phyloP scores from a whole-genome alignment of 2,113 vertebrate species.

The Chaetodon auriga region DNA sequence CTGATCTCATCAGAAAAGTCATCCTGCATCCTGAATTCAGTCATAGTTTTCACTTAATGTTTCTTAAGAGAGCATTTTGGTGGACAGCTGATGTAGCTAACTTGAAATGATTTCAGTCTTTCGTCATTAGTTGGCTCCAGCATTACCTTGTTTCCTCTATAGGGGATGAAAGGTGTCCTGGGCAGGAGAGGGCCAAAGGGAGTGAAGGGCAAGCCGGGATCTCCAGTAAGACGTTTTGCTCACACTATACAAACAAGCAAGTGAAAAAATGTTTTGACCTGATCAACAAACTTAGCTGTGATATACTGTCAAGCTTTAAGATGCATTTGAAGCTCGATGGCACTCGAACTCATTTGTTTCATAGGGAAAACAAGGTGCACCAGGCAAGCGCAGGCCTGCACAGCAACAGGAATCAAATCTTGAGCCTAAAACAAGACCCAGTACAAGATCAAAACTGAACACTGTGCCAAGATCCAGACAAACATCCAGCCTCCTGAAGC shows the following conservation, averaged over 20 bases:
- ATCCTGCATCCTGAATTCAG: background rate
- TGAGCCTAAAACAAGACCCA: background rate
- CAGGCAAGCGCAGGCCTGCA: conserved; percentile 17
- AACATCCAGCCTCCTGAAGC: background rate
- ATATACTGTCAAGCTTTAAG: background rate
- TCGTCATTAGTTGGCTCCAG: background rate
- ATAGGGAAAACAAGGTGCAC: conserved; percentile 78
- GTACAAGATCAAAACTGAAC: background rate
- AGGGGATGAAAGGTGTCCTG: conserved; percentile 81
- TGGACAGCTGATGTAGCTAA: background rate
- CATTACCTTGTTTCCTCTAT: background rate
- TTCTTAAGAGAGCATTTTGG: background rate
- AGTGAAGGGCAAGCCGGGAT: conserved; percentile 76
- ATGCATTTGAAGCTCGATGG: too few species aligned
- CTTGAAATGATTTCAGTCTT: background rate
- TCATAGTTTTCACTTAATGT: background rate
- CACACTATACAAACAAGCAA: background rate
- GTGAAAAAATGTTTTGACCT: background rate
- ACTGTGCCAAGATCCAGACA: background rate
- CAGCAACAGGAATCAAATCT: conserved; percentile 12
- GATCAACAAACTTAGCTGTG: background rate
- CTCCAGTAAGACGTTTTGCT: conserved; percentile 70
- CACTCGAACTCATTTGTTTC: background rate
- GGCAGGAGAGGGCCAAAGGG: conserved; percentile 80
- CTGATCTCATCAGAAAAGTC: background rate